A percentile compares a stretch with the other conserved stretches of the same genome.
phyloP scores from a whole-genome alignment of 2,797 vertebrate species.

The Carapus acus region DNA sequence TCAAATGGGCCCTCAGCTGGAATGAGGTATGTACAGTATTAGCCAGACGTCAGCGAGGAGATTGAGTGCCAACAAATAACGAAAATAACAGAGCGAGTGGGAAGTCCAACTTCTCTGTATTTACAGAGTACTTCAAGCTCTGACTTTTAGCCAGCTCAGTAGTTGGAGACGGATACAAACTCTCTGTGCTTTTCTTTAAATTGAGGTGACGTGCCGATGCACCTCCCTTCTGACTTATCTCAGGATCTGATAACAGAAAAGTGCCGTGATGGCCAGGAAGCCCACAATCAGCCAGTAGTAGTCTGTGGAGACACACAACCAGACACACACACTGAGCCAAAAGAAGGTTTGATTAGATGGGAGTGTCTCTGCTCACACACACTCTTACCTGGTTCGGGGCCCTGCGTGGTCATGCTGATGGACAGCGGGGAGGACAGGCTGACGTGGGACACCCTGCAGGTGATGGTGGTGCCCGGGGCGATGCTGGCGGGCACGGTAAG shows the following conservation, averaged over 20 bases:
- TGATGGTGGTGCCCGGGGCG: slow-evolving; percentile 65
- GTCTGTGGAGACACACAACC: slow-evolving; percentile 63
- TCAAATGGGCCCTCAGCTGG: no score
- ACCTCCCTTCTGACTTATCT: slow-evolving; percentile 28
- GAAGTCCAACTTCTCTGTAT: no score
- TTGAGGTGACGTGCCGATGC: not conserved
- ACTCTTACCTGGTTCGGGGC: slow-evolving; percentile 51
- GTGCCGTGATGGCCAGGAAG: slow-evolving; percentile 60
- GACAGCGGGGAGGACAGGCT: slow-evolving; percentile 64
- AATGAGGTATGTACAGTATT: no score
- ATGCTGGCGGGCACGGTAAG: slow-evolving; percentile 54
- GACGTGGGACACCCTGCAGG: slow-evolving; percentile 75
- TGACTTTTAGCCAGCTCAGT: no score
- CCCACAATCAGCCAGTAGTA: slow-evolving; percentile 57
- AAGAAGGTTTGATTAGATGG: slow-evolving; percentile 12
- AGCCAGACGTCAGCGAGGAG: no score
- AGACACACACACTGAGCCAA: no score
- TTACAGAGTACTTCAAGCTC: no score
- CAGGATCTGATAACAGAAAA: slow-evolving; percentile 71
- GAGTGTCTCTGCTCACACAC: not conserved
- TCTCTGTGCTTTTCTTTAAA: slow-evolving; percentile 9
- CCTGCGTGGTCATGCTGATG: slow-evolving; percentile 54
- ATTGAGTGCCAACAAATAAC: no score
- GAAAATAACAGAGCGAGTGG: no score
- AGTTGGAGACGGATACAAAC: slow-evolving; percentile 1